Evolutionary conservation across 2,113 vertebrate species (phyloP).

Genomic region (Syrmaticus mikado): DNA sequence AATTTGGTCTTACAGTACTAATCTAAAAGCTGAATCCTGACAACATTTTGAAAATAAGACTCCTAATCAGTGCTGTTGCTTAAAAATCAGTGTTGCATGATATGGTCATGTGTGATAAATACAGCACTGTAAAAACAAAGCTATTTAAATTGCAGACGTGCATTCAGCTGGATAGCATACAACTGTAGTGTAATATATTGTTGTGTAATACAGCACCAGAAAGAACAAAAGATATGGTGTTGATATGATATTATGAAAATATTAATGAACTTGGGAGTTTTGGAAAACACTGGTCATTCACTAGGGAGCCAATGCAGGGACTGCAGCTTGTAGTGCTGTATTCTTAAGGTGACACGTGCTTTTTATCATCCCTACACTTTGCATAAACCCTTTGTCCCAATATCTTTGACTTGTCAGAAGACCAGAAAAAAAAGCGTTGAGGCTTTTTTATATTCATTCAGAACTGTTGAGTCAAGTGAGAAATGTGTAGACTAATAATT

Average conservation of each 20-base stretch:
- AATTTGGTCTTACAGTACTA: conserved; percentile 39
- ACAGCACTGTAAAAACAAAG: conserved; percentile 36
- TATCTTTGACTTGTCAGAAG: not conserved
- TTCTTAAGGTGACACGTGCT: not conserved
- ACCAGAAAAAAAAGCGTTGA: not conserved
- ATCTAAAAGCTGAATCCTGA: conserved; percentile 1
- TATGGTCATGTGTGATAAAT: conserved; percentile 11
- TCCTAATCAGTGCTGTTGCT: conserved; percentile 45
- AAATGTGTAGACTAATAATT: not conserved
- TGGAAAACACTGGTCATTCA: not conserved
- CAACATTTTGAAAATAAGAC: conserved; percentile 27
- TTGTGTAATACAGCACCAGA: not conserved
- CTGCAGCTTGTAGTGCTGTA: not conserved
- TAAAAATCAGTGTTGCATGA: conserved; percentile 47
- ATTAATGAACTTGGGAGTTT: not conserved
- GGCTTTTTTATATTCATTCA: not conserved
- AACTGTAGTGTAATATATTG: not conserved
- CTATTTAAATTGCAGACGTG: not conserved
- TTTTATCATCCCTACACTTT: not conserved
- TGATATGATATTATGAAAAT: not conserved
- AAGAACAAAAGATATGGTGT: not conserved
- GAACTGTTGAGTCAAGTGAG: not conserved
- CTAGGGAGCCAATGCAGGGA: not conserved
- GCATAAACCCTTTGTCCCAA: not conserved
- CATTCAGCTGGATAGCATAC: not conserved